A percentile compares a stretch with the other conserved stretches of the same genome.
Conservation (phyloP, 2,797 vertebrate species). For the Enteromius afrohamiltoni region DNA sequence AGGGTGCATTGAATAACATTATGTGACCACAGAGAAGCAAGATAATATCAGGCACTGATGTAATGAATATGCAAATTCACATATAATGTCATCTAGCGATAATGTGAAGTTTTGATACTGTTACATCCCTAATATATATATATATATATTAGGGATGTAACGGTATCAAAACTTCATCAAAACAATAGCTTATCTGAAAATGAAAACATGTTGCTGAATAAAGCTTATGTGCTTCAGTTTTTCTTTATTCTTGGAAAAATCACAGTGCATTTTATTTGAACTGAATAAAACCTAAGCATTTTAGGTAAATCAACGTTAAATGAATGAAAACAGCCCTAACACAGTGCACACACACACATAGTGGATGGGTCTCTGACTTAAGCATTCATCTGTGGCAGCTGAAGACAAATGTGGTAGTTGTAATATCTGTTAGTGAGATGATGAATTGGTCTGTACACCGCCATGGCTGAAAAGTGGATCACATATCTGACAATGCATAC, state of each 20-base stretch:
- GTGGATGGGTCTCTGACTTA: background rate
- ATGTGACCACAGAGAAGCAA: too few relatives aligned
- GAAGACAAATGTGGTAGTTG: conserved; percentile 59
- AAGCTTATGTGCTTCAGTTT: too few relatives aligned
- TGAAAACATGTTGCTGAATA: too few relatives aligned
- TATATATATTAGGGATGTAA: too few relatives aligned
- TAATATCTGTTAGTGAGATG: conserved; percentile 61
- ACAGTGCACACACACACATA: conserved; percentile 3
- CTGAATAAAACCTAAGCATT: background rate
- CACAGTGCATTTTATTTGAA: background rate
- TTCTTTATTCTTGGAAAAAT: background rate
- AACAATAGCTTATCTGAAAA: too few relatives aligned
- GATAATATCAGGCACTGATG: too few relatives aligned
- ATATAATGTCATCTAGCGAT: too few relatives aligned
- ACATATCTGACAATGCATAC: conserved; percentile 33
- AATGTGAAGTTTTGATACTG: too few relatives aligned
- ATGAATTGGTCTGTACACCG: conserved; percentile 62
- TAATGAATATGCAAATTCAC: too few relatives aligned
- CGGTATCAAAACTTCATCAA: too few relatives aligned
- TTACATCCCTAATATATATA: too few relatives aligned
- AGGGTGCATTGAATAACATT: too few relatives aligned
- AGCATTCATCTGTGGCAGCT: conserved; percentile 36
- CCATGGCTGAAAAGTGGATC: conserved; percentile 49
- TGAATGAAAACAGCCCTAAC: background rate
- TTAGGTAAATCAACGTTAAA: background rate